phyloP scores from a whole-genome alignment of 2,113 vertebrate species.

The Zapornia atra region DNA sequence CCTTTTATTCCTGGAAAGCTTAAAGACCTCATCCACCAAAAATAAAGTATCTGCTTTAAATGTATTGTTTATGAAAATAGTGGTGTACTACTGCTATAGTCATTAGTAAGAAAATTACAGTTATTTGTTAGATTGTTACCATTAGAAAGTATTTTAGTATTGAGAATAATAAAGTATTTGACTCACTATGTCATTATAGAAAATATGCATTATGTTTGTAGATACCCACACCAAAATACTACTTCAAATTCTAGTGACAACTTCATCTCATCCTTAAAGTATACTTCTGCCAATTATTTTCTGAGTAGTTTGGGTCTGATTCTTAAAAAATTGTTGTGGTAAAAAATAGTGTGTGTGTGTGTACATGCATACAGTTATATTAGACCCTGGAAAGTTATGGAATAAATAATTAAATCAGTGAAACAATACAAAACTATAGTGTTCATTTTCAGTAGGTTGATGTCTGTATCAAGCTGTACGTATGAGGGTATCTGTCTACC shows the following conservation, averaged over 20 bases:
- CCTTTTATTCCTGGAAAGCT: neutral
- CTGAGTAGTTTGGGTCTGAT: neutral
- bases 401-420: neutral
- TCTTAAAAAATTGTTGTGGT: neutral
- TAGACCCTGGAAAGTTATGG: neutral
- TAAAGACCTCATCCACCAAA: neutral
- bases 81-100: neutral
- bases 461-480: neutral
- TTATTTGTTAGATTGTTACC: neutral
- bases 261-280: neutral
- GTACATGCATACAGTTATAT: neutral
- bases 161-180: neutral
- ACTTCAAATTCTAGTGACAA: neutral
- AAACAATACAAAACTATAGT: neutral
- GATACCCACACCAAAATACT: neutral
- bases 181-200: neutral
- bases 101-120: neutral
- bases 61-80: neutral
- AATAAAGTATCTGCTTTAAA: neutral
- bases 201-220: neutral
- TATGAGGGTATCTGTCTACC: neutral
- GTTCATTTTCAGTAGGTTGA: neutral
- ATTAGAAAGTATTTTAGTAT: neutral
- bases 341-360: neutral
- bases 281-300: neutral